A percentile compares a stretch with the other conserved stretches of the same genome.
phyloP scores from a whole-genome alignment of 2,113 vertebrate genomes.

The Eonycteris spelaea region DNA sequence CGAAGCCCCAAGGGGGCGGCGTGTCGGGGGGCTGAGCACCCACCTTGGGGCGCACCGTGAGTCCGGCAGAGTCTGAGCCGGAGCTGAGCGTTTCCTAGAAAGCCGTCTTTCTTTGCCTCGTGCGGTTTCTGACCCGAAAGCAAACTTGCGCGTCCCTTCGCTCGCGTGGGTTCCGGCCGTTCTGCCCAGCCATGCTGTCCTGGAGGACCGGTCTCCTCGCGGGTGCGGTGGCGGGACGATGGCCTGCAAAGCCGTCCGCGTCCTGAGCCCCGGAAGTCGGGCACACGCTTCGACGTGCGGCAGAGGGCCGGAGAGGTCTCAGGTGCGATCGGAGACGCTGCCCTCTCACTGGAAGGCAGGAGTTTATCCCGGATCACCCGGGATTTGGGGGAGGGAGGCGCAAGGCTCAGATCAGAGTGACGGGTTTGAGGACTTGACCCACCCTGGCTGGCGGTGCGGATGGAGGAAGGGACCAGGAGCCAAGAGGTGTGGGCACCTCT shows the following conservation, averaged over 20 bases:
- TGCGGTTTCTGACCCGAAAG: background rate
- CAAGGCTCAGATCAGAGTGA: background rate
- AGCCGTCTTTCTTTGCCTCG: fast-evolving
- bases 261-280: background rate
- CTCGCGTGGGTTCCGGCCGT: fast-evolving
- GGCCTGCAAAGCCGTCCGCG: fast-evolving
- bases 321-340: fast-evolving
- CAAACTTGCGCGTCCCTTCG: background rate
- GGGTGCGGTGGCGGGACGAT: fast-evolving
- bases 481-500: fast-evolving
- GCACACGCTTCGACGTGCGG: fast-evolving
- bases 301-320: background rate
- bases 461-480: background rate
- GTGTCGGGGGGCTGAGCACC: fast-evolving
- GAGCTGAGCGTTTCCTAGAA: background rate
- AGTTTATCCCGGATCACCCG: fast-evolving
- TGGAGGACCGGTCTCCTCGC: background rate
- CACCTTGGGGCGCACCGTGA: fast-evolving
- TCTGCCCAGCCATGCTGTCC: fast-evolving
- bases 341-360: background rate
- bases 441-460: fast-evolving
- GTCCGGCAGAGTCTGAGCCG: background rate
- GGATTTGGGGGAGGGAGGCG: background rate
- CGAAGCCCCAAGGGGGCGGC: fast-evolving
- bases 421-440: fast-evolving